These are phyloP conservation scores for Sebastes nivosus DNA, from an alignment of 2,797 vertebrate species.

Conservation along the genomic window DNA sequence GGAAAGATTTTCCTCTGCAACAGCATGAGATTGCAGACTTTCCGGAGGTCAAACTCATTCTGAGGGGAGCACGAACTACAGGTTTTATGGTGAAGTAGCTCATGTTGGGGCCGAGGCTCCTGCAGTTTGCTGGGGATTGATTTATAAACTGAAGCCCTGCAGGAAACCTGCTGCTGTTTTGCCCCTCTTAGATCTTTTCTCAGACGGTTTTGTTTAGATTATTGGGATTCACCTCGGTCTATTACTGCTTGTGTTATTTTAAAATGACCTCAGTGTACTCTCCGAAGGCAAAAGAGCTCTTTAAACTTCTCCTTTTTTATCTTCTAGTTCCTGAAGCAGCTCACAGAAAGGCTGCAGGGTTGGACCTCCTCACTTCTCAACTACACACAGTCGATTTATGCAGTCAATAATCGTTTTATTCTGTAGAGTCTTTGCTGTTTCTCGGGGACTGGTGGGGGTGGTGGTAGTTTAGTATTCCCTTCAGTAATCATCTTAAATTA, in stretches of 20 bases:
- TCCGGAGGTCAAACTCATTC: conserved; percentile 28
- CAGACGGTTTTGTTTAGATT: neutral
- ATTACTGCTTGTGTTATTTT: neutral
- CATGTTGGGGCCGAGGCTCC: neutral
- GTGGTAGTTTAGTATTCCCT: neutral
- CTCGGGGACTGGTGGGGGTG: neutral
- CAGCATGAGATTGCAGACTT: neutral
- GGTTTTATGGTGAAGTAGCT: neutral
- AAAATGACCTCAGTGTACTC: neutral
- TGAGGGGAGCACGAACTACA: neutral
- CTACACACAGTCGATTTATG: neutral
- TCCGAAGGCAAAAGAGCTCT: neutral
- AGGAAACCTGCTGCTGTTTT: neutral
- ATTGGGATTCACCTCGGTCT: neutral
- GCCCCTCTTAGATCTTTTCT: neutral
- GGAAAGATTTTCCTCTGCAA: neutral
- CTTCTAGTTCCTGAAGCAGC: neutral
- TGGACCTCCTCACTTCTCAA: neutral
- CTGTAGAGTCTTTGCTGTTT: neutral
- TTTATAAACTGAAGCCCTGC: neutral
- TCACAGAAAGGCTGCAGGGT: neutral
- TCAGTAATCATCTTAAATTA: neutral
- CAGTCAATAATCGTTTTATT: neutral
- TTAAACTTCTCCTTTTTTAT: neutral
- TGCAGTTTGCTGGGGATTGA: neutral